Conservation (phyloP, 2,888 invertebrate genomes). For the Digitonthophagus gazella region DNA sequence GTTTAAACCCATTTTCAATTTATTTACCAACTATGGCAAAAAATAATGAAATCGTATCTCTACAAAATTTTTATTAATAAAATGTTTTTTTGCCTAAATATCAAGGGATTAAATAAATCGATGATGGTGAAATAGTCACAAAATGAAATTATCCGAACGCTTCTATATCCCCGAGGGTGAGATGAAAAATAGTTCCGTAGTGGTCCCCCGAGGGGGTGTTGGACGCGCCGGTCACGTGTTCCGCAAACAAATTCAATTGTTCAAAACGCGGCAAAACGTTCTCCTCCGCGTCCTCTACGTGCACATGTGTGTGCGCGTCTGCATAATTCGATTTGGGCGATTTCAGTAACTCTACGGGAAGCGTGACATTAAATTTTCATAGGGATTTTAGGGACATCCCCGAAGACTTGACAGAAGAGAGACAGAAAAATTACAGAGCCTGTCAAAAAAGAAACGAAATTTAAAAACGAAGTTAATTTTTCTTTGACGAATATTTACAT, state of each 20-base stretch:
- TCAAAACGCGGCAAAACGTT: slow-evolving; percentile 17
- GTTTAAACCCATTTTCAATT: neutral
- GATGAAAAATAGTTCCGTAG: slow-evolving; percentile 21
- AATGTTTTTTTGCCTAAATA: too few relatives aligned
- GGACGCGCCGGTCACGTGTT: slow-evolving; percentile 24
- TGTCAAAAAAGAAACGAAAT: too few relatives aligned
- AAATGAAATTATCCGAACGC: slow-evolving; percentile 15
- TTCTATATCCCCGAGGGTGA: neutral
- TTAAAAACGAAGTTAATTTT: too few relatives aligned
- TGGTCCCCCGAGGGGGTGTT: slow-evolving; percentile 11
- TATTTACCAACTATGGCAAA: neutral
- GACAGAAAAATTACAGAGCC: too few relatives aligned
- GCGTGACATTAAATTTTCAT: slow-evolving; percentile 18
- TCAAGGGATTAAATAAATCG: too few relatives aligned
- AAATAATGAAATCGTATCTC: too few relatives aligned
- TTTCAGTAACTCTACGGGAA: slow-evolving; percentile 9
- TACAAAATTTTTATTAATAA: too few relatives aligned
- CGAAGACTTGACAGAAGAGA: too few relatives aligned
- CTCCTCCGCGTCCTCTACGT: neutral
- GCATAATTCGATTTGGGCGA: slow-evolving; percentile 9
- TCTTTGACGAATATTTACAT: too few relatives aligned
- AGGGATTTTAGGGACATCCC: neutral
- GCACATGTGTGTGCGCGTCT: neutral
- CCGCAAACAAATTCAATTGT: slow-evolving; percentile 25
- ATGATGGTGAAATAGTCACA: neutral